phyloP scores from a whole-genome alignment of 2,888 invertebrate species.

The Eilema depressum region DNA sequence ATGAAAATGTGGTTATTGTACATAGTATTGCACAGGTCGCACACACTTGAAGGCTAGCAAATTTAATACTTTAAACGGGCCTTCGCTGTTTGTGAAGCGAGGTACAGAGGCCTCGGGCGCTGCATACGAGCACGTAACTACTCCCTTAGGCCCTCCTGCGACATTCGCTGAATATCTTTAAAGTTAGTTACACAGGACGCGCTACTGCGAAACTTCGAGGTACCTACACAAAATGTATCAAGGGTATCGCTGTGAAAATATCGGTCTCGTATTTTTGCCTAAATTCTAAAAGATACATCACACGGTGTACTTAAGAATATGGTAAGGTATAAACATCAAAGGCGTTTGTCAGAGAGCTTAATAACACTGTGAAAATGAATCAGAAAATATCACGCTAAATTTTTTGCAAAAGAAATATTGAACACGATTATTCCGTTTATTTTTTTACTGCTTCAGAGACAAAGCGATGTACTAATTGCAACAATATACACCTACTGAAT shows the following conservation, averaged over 20 bases:
- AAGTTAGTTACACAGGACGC: constrained; percentile 54
- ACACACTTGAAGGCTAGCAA: constrained; percentile 28
- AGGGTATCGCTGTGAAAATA: constrained; percentile 32
- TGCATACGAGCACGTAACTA: constrained; percentile 71
- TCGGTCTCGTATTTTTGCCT: not conserved
- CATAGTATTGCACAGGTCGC: constrained; percentile 38
- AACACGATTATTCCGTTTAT: not conserved
- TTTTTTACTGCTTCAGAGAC: not conserved
- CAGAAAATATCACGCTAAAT: not conserved
- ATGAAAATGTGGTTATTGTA: constrained; percentile 40
- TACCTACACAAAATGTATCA: constrained; percentile 30
- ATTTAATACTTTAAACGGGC: constrained; percentile 42
- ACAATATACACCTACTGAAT: not conserved
- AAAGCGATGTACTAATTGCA: not conserved
- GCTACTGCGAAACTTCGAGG: constrained; percentile 40
- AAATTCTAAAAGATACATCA: not conserved
- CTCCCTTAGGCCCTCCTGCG: constrained; percentile 63
- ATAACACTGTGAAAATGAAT: not conserved
- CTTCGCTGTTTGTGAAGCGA: constrained; percentile 34
- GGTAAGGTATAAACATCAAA: constrained; percentile 2
- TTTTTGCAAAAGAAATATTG: not conserved
- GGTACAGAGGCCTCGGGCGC: constrained; percentile 49
- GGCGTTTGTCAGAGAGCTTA: not conserved
- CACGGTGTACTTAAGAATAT: not conserved
- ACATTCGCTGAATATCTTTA: constrained; percentile 69